A percentile compares a stretch with the other conserved stretches of the same genome.
These are phyloP conservation scores for Habroteleia sp. DNA, from an alignment of 2,888 invertebrate species.

Conservation along the genomic window DNA sequence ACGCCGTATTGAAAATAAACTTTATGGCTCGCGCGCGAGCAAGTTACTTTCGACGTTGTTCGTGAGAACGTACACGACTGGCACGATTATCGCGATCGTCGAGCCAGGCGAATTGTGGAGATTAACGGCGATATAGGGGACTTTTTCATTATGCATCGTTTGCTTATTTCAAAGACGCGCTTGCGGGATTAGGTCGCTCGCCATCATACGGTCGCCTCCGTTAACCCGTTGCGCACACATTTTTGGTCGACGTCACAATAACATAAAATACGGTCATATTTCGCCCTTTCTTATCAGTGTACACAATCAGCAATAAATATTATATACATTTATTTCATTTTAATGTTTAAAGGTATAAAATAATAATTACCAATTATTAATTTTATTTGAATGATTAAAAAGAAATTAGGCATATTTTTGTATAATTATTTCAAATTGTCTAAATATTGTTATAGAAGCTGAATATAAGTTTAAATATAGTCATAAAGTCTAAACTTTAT, in stretches of 20 bases:
- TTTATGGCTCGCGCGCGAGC: constrained; percentile 66
- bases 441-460: too few species aligned
- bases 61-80: constrained; percentile 69
- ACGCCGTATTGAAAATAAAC: constrained; percentile 68
- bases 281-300: constrained; percentile 16
- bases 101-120: constrained; percentile 63
- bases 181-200: constrained; percentile 35
- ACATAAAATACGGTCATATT: constrained; percentile 16
- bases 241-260: constrained; percentile 15
- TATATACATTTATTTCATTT: constrained; percentile 18
- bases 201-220: constrained; percentile 40
- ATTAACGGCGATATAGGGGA: constrained; percentile 67
- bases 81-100: constrained; percentile 69
- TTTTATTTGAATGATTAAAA: too few species aligned
- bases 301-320: constrained; percentile 5
- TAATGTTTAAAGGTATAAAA: too few species aligned
- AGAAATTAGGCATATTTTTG: too few species aligned
- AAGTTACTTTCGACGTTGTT: constrained; percentile 66
- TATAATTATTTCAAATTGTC: too few species aligned
- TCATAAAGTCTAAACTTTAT: too few species aligned
- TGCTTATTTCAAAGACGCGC: constrained; percentile 52
- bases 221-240: constrained; percentile 36
- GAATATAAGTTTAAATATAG: too few species aligned
- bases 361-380: too few species aligned
- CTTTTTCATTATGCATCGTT: constrained; percentile 63